These are phyloP conservation scores for Alauda arvensis DNA, from an alignment of 2,797 vertebrate species.

Conservation along the genomic window DNA sequence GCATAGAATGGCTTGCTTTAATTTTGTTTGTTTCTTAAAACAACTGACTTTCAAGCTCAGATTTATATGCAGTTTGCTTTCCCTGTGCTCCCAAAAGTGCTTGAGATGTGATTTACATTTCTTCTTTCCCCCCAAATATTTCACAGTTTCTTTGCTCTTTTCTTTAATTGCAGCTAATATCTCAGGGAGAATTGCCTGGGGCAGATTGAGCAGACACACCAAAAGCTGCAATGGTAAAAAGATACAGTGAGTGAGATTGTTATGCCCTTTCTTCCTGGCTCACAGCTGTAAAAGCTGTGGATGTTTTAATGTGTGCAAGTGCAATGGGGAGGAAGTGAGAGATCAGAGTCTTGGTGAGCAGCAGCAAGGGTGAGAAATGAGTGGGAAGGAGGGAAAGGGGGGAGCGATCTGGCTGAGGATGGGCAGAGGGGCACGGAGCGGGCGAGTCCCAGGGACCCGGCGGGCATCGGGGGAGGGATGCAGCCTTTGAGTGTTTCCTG, in stretches of 20 bases:
- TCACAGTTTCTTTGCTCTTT: slow-evolving; percentile 28
- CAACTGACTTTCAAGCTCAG: not conserved
- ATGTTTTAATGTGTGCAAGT: not conserved
- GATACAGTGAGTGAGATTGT: not conserved
- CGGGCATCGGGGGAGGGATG: fast-evolving
- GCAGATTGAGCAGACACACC: not conserved
- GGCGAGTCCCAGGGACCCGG: too few species aligned
- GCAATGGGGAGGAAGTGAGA: not conserved
- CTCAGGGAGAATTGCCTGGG: not conserved
- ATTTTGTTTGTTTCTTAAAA: not conserved
- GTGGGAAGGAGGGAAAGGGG: not conserved
- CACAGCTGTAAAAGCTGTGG: not conserved
- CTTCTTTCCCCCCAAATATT: not conserved
- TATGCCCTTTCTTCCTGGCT: not conserved
- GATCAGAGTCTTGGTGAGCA: not conserved
- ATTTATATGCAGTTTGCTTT: not conserved
- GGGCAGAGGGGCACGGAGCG: fast-evolving
- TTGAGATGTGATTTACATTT: not conserved
- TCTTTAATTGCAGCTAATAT: slow-evolving; percentile 11
- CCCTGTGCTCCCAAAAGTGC: not conserved
- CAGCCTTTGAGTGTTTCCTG: fast-evolving
- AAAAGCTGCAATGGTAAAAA: not conserved
- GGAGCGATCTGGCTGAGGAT: fast-evolving
- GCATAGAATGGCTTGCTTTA: not conserved
- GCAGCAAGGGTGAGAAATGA: not conserved